Conservation (phyloP, 2,797 vertebrate species). For the Aeoliscus strigatus region DNA sequence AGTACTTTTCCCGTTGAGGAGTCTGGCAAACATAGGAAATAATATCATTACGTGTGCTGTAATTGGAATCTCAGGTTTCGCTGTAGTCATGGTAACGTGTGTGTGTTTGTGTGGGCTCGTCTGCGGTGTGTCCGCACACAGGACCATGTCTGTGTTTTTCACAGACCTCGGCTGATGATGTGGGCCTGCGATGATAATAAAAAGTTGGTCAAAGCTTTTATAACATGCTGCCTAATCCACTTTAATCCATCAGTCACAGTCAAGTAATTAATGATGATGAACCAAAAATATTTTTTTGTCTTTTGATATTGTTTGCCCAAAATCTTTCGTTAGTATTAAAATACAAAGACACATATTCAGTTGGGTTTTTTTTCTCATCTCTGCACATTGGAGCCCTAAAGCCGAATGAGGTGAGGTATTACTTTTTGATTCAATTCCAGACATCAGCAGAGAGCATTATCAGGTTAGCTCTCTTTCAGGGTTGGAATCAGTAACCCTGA, state of each 20-base stretch:
- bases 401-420: conserved; percentile 4
- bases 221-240: conserved; percentile 12
- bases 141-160: conserved; percentile 20
- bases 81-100: conserved; percentile 22
- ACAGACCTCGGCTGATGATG: conserved; percentile 38
- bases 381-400: not conserved
- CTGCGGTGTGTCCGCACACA: conserved; percentile 4
- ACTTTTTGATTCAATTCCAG: conserved; percentile 39
- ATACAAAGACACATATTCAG: conserved; percentile 1
- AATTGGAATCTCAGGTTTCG: conserved; percentile 63
- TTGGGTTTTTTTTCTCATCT: not conserved
- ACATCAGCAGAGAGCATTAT: conserved; percentile 38
- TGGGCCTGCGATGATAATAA: conserved; percentile 14
- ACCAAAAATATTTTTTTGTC: conserved; percentile 13
- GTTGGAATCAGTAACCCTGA: conserved; percentile 22
- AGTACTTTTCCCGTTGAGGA: conserved; percentile 44
- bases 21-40: conserved; percentile 67
- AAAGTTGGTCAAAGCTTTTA: conserved; percentile 3
- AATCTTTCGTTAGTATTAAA: conserved; percentile 10
- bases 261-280: too few species aligned
- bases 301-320: not conserved
- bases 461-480: conserved; percentile 28
- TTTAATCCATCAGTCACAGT: too few species aligned
- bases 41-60: conserved; percentile 58
- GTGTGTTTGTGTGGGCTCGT: conserved; percentile 10